A percentile compares a stretch with the other conserved stretches of the same genome.
Conservation (phyloP, 2,113 vertebrate genomes). For the Pelobates fuscus region DNA sequence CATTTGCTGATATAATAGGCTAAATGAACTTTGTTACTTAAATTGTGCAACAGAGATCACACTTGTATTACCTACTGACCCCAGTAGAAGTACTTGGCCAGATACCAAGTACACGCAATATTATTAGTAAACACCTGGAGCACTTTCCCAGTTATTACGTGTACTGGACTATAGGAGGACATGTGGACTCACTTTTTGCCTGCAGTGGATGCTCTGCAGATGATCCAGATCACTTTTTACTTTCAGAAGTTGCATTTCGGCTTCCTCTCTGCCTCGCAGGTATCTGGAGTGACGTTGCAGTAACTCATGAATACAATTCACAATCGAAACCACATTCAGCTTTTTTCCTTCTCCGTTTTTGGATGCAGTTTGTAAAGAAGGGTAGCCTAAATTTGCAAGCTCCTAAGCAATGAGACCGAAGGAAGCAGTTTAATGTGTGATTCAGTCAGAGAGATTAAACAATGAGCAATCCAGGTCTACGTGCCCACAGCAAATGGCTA, state of each 20-base stretch:
- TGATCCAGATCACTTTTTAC: slow-evolving; percentile 85
- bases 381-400: slow-evolving; percentile 81
- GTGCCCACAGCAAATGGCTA: background rate
- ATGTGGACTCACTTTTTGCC: slow-evolving; percentile 88
- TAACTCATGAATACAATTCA: slow-evolving; percentile 89
- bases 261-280: slow-evolving; percentile 80
- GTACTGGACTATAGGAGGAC: too few relatives aligned
- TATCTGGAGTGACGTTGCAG: slow-evolving; percentile 80
- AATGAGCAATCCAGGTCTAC: background rate
- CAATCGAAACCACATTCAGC: slow-evolving; percentile 73
- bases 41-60: too few relatives aligned
- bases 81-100: too few relatives aligned
- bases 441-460: background rate
- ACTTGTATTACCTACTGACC: too few relatives aligned
- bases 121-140: too few relatives aligned
- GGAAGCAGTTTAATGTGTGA: too few relatives aligned
- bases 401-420: slow-evolving; percentile 72
- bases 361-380: slow-evolving; percentile 74
- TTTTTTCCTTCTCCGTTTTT: slow-evolving; percentile 65
- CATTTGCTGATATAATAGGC: too few relatives aligned
- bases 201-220: slow-evolving; percentile 83
- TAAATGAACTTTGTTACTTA: too few relatives aligned
- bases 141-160: too few relatives aligned
- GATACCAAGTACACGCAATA: too few relatives aligned
- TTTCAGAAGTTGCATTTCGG: slow-evolving; percentile 86